Base-by-base conservation (phyloP, 35 echinoderm and acorn worm species). In the Ophiothrix spiculata region DNA sequence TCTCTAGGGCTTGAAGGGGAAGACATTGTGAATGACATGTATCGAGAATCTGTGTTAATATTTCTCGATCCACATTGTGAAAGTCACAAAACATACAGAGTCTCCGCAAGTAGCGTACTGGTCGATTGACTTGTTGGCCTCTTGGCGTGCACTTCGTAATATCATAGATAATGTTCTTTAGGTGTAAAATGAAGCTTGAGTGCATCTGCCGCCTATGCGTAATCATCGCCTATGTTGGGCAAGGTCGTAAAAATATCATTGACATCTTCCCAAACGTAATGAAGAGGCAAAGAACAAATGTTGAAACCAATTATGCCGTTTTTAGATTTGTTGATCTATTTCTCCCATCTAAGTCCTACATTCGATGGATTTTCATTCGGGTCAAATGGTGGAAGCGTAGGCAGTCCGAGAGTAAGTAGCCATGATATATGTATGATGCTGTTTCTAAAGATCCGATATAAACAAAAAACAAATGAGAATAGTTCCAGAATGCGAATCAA, bases 181-280 rank as follows among this genome's bases (percentile, higher is more conserved):
- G 92, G 92, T 8, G 32, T 39, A 38, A 94, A 90, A 74, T 90
- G 87, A 63, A 85, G 75, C 8, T 40, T 81, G 32, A 94, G 40
- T 23, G 81, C 81, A 21, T 21, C 15, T 21, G 81, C 86, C 1
- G 92, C 92, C 0, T 64, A 40, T 0, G 23, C 56, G 39, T 90
- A 94, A 13, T 79, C 56, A 23, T 1, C 56, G 4, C 83, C 92
- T 54, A 88, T 90, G 21, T 86, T 74, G n/a, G 10, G 25, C 39
- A 13, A 90, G 64, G 82, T 86, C 21, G 89, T 87, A 78, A 94
- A 94, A 80, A 94, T 82, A 16, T 90, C 92, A 19, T 31, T 60
- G 0, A 89, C 81, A 16, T 90, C 81, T n/a, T 78, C 81, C 0
- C 92, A 82, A 21, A 64, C 49, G 32, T 84, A 89, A 32, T 94